Conservation (phyloP, 2,113 vertebrate species). For the Mesembrinibis cayennensis region DNA sequence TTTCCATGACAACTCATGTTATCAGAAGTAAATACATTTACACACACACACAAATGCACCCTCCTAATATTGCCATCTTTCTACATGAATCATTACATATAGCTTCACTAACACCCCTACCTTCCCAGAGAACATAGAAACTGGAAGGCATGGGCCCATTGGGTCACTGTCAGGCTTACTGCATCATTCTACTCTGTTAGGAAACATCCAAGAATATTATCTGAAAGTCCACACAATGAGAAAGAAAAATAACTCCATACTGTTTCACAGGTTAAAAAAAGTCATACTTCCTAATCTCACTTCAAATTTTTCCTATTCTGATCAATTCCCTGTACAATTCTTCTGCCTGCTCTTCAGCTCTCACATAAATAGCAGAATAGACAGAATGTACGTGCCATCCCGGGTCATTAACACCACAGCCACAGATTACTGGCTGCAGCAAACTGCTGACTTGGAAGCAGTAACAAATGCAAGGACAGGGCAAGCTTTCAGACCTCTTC, state of each 20-base stretch:
- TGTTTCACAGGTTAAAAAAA: background rate
- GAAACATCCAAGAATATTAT: background rate
- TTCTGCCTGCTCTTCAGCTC: background rate
- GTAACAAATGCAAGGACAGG: background rate
- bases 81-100: fast-evolving
- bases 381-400: background rate
- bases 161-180: background rate
- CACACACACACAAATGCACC: background rate
- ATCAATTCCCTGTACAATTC: background rate
- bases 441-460: background rate
- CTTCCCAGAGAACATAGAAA: background rate
- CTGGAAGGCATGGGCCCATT: fast-evolving
- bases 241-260: background rate
- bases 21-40: background rate
- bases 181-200: too few species aligned
- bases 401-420: background rate
- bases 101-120: background rate
- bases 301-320: background rate
- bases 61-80: background rate
- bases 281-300: background rate
- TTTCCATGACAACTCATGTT: background rate
- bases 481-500: background rate
- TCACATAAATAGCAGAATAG: fast-evolving
- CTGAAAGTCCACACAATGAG: background rate
- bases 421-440: background rate